Conservation (phyloP, 2,888 invertebrate species). For the Dicycla oo region DNA sequence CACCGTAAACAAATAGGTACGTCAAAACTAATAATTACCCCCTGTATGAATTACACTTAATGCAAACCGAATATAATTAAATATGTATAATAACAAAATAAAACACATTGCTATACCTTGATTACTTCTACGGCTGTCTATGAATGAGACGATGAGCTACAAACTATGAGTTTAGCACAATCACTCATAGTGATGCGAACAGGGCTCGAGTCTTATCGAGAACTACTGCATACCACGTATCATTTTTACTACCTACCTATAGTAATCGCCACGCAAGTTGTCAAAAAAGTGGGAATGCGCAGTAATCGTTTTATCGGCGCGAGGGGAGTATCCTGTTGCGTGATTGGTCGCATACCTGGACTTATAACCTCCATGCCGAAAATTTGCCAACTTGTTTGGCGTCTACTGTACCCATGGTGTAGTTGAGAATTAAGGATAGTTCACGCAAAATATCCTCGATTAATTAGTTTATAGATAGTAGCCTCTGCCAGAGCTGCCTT, state of each 20-base stretch:
- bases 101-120: constrained; percentile 70
- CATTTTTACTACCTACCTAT: constrained; percentile 36
- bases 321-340: too few species aligned
- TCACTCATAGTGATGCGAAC: constrained; percentile 88
- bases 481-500: constrained; percentile 10
- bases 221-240: constrained; percentile 61
- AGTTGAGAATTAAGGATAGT: constrained; percentile 43
- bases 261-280: too few species aligned
- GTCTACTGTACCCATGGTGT: constrained; percentile 27
- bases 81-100: constrained; percentile 71
- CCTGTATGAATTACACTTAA: constrained; percentile 71
- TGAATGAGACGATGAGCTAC: constrained; percentile 82
- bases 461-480: constrained; percentile 1
- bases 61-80: constrained; percentile 66
- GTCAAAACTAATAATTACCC: constrained; percentile 66
- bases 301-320: too few species aligned
- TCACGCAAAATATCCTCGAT: constrained; percentile 5
- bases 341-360: too few species aligned
- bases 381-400: too few species aligned
- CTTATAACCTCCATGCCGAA: too few species aligned
- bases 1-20: constrained; percentile 56
- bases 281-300: too few species aligned
- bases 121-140: constrained; percentile 80
- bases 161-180: constrained; percentile 90
- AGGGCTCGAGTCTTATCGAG: constrained; percentile 74